phyloP scores from a whole-genome alignment of 2,797 vertebrate species.

The Gymnoscopelus microlampas region DNA sequence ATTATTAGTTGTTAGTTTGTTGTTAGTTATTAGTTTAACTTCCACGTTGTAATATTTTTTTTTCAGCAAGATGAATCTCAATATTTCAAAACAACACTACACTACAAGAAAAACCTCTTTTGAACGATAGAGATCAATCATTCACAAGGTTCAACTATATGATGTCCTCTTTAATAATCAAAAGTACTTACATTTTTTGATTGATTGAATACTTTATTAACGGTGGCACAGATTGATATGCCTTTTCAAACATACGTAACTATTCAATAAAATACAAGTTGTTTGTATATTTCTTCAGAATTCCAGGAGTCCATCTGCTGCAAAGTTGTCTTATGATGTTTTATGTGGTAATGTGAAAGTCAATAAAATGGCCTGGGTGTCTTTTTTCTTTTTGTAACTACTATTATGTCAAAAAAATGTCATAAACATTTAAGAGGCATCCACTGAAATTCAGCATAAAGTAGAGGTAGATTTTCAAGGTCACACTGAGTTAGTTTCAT shows the following conservation, averaged over 20 bases:
- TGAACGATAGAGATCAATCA: constrained; percentile 16
- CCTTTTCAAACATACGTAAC: constrained; percentile 26
- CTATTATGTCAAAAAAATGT: background rate
- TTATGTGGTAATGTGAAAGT: constrained; percentile 29
- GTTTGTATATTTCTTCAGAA: constrained; percentile 38
- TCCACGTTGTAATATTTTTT: background rate
- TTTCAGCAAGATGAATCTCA: constrained; percentile 24
- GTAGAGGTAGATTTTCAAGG: constrained; percentile 5
- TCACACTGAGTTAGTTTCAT: constrained; percentile 23
- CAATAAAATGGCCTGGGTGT: constrained; percentile 25
- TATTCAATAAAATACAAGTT: constrained; percentile 40
- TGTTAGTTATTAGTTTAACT: too few species aligned
- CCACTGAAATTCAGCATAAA: constrained; percentile 1
- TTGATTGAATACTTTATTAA: too few species aligned
- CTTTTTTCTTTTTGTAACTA: background rate
- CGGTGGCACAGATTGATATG: too few species aligned
- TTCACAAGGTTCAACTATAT: constrained; percentile 29
- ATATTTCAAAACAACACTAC: constrained; percentile 39
- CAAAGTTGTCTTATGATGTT: constrained; percentile 33
- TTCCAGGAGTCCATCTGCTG: constrained; percentile 29
- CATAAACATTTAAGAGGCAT: background rate
- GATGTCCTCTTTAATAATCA: constrained; percentile 37
- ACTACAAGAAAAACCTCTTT: constrained; percentile 46
- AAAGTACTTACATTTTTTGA: constrained; percentile 27
- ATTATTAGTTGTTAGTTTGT: background rate